Base-by-base conservation (phyloP, 2,113 vertebrate genomes). In the Malurus elegans region DNA sequence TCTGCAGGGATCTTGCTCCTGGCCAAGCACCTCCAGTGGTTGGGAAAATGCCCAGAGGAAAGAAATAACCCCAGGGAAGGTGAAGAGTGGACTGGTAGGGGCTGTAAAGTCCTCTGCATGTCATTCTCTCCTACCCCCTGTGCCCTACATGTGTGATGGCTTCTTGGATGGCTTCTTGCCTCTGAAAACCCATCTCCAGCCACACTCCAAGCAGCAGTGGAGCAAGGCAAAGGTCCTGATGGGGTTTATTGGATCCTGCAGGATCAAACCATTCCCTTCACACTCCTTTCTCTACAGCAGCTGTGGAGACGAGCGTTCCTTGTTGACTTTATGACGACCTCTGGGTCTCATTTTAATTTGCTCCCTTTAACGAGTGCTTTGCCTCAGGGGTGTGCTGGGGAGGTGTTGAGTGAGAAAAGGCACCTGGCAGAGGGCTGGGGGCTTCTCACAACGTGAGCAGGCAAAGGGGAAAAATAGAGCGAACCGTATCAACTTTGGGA, bases 271-370 rank as follows among this genome's bases (percentile, higher is more conserved):
- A 1, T 92, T 36, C 54, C 67, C 54, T 86, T 56, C 65, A 8
- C 5, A 17, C 32, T 90, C 57, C 48, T 66, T 79, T 84, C 79
- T 32, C 50, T 2, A 2, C 91, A 80, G 86, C 60, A 58, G 14
- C 56, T 14, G 4, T 5, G 18, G 69, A 75, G 38, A n/a, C 0
- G 13, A 71, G 15, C 0, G 0, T 67, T 70, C 14, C 56, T 64
- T 65, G 71, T 80, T 66, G 76, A 17, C 47, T 71, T 36, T 15
- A 29, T 79, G 73, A 66, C 1, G 36, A 84, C 79, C 29, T 71
- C 36, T 21, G 48, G 72, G 58, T 92, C 86, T 79, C 53, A 17
- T 93, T 93, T 93, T 84, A 93, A 93, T 96, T 95, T 85, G 79
- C 50, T 92, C 47, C 84, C 76, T 79, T 84, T 90, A 94, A 90